Evolutionary conservation across 2,888 invertebrate genomes (phyloP).

Genomic region (Ormyrus labotus): DNA sequence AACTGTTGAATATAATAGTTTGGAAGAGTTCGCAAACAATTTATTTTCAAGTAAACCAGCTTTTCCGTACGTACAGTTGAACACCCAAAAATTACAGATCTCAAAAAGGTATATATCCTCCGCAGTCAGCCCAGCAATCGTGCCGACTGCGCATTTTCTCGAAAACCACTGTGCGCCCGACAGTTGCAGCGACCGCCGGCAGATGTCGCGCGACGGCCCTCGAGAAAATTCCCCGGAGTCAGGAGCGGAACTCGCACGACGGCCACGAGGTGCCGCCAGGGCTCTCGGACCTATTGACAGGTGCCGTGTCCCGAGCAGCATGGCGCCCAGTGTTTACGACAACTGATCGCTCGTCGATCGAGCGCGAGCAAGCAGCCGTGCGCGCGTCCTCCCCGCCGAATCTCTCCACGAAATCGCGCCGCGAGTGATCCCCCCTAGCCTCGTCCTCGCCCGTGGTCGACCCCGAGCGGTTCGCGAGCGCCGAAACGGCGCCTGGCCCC

Average conservation of each 20-base stretch:
- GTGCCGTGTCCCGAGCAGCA: slow-evolving; percentile 63
- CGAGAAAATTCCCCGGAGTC: neutral
- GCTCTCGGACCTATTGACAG: slow-evolving; percentile 67
- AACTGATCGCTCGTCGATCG: slow-evolving; percentile 68
- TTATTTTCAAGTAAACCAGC: too few relatives aligned
- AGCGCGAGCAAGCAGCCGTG: slow-evolving; percentile 8
- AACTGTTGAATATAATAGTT: too few relatives aligned
- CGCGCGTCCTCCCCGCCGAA: neutral
- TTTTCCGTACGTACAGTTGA: too few relatives aligned
- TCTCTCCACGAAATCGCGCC: neutral
- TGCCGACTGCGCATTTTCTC: too few relatives aligned
- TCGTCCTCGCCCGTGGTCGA: too few relatives aligned
- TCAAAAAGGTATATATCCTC: too few relatives aligned
- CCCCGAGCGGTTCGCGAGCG: too few relatives aligned
- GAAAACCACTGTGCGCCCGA: too few relatives aligned
- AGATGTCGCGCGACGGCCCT: slow-evolving; percentile 26
- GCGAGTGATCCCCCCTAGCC: neutral
- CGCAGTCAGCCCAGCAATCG: too few relatives aligned
- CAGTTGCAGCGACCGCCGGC: neutral
- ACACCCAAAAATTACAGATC: too few relatives aligned
- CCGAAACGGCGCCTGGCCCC: too few relatives aligned
- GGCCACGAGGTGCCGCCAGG: slow-evolving; percentile 38
- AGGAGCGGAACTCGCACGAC: neutral
- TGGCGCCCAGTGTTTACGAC: slow-evolving; percentile 74
- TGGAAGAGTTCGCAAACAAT: too few relatives aligned